Evolutionary conservation across 2,797 vertebrate genomes (phyloP).

Genomic region (Rhadinocentrus ornatus): DNA sequence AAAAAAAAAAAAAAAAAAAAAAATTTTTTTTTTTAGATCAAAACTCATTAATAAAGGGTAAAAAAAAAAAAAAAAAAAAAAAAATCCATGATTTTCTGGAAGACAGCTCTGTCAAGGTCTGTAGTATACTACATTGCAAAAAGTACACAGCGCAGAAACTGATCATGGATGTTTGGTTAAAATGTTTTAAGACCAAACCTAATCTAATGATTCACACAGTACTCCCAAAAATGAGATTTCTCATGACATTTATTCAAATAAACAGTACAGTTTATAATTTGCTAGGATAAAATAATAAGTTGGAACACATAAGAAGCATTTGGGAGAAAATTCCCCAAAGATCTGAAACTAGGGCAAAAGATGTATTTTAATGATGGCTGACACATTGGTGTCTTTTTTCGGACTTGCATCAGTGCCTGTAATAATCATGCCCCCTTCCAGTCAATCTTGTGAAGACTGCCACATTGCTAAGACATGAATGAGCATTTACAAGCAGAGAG

Average conservation of each 20-base stretch:
- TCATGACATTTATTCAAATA: conserved; percentile 86
- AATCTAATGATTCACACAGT: conserved; percentile 81
- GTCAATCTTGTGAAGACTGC: conserved; percentile 64
- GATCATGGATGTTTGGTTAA: conserved; percentile 65
- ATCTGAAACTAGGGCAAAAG: conserved; percentile 72
- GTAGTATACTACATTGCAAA: conserved; percentile 58
- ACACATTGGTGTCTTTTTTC: conserved; percentile 78
- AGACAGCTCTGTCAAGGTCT: conserved; percentile 69
- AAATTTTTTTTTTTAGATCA: not conserved
- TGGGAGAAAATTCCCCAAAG: conserved; percentile 74
- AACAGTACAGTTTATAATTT: conserved; percentile 85
- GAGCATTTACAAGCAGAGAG: conserved; percentile 74
- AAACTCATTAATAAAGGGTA: conserved; percentile 22
- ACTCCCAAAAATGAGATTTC: conserved; percentile 80
- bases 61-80: conserved; percentile 29
- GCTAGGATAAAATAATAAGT: conserved; percentile 82
- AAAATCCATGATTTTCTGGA: conserved; percentile 60
- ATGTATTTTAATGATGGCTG: conserved; percentile 75
- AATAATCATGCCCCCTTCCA: conserved; percentile 61
- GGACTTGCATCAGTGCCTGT: conserved; percentile 69
- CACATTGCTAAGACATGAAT: conserved; percentile 63
- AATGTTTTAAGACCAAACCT: conserved; percentile 64
- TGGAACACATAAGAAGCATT: conserved; percentile 81
- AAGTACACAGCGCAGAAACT: conserved; percentile 60
- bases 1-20: not conserved